Percentiles rank a stretch among this genome's conserved stretches.
Conservation (phyloP, 2,888 invertebrate genomes). For the Agrochola macilenta region DNA sequence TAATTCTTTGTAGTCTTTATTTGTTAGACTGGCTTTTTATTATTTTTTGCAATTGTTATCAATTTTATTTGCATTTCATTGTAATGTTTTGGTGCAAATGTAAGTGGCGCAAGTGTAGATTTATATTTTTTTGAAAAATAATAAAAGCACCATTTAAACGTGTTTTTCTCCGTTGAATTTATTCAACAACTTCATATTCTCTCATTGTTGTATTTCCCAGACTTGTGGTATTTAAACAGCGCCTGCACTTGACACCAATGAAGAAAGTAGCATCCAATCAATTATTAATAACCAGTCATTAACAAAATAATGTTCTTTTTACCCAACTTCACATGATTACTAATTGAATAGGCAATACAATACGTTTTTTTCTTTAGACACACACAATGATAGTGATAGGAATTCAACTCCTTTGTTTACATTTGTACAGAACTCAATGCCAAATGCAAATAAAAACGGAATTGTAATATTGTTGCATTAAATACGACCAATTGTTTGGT, state of each 20-base stretch:
- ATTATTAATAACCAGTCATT: conserved; percentile 39
- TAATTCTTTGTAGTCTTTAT: neutral
- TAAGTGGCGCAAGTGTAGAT: neutral
- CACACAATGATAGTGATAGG: conserved; percentile 43
- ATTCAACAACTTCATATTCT: neutral
- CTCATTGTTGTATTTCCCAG: neutral
- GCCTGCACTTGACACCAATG: conserved; percentile 56
- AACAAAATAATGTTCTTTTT: conserved; percentile 31
- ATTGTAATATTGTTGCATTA: conserved; percentile 39
- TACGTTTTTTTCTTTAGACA: conserved; percentile 34
- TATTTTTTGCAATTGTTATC: neutral
- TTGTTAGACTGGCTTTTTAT: neutral
- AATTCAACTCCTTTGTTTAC: conserved; percentile 57
- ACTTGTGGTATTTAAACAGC: neutral
- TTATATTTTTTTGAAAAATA: neutral
- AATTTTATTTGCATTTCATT: neutral
- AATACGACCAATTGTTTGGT: conserved; percentile 36
- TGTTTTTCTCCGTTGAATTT: neutral
- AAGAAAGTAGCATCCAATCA: conserved; percentile 52
- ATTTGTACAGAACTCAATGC: conserved; percentile 57
- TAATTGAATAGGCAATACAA: conserved; percentile 57
- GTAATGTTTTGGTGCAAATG: neutral
- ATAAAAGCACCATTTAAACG: too few species aligned
- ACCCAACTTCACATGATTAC: conserved; percentile 40
- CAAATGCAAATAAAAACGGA: conserved; percentile 59